A percentile compares a stretch with the other conserved stretches of the same genome.
Evolutionary conservation across 2,797 vertebrate genomes (phyloP).

Genomic region (Perodicticus potto): DNA sequence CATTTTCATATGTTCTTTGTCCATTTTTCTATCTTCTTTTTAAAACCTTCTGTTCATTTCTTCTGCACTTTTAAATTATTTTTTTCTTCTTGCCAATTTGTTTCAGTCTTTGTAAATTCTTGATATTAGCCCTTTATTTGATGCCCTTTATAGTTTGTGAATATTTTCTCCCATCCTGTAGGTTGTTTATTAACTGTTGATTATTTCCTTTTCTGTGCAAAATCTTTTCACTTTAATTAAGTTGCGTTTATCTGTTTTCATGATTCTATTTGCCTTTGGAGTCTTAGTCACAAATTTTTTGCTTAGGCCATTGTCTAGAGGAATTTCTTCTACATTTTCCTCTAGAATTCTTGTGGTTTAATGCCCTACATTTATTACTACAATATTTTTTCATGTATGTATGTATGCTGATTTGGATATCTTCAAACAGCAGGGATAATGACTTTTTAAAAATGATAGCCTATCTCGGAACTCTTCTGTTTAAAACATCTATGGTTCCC

Average conservation of each 20-base stretch:
- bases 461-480: neutral
- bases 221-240: neutral
- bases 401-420: neutral
- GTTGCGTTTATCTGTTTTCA: neutral
- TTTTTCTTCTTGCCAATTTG: no score
- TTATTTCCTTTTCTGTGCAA: neutral
- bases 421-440: neutral
- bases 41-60: no score
- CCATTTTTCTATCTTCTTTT: no score
- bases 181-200: neutral
- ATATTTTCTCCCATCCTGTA: neutral
- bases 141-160: neutral
- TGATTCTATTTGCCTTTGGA: neutral
- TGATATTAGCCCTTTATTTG: neutral
- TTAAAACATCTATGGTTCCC: neutral
- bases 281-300: neutral
- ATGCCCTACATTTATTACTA: neutral
- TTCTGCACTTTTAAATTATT: no score
- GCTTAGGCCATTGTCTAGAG: neutral
- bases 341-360: neutral
- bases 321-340: neutral
- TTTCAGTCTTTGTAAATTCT: no score
- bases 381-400: neutral
- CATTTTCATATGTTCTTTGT: no score
- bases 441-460: neutral